These are phyloP conservation scores for Xenopus borealis DNA, from an alignment of 2,113 vertebrate genomes.

Conservation along the genomic window DNA sequence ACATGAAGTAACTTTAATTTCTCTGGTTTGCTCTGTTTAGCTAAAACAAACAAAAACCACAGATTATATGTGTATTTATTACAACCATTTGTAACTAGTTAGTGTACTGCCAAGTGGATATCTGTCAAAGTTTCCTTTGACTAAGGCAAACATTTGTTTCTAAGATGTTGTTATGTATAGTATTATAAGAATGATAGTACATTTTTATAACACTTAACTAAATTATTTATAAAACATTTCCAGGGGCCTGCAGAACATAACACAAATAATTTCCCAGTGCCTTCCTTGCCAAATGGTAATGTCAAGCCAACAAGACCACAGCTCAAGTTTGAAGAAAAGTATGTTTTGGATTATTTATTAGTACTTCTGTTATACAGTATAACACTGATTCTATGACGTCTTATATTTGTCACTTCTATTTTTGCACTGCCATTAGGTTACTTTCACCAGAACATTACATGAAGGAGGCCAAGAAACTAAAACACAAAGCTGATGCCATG, in stretches of 20 bases:
- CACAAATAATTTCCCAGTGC: conserved; percentile 59
- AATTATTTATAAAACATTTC: conserved; percentile 38
- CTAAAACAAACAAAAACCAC: no score
- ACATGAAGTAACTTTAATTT: no score
- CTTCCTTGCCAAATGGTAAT: conserved; percentile 67
- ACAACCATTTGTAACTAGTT: no score
- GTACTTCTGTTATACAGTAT: background rate
- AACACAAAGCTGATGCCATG: conserved; percentile 92
- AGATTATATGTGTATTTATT: no score
- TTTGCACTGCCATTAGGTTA: conserved; percentile 60
- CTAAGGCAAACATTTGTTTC: no score
- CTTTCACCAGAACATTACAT: conserved; percentile 79
- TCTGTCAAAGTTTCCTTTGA: no score
- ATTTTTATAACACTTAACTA: background rate
- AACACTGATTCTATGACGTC: background rate
- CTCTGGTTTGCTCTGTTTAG: no score
- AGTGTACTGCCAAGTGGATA: no score
- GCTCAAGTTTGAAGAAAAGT: conserved; percentile 72
- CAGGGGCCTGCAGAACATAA: conserved; percentile 67
- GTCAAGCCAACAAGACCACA: conserved; percentile 67
- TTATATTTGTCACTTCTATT: background rate
- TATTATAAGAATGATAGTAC: background rate
- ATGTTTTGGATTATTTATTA: conserved; percentile 45
- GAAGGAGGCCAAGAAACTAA: conserved; percentile 88
- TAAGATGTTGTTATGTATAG: no score